phyloP scores from a whole-genome alignment of 37 sponge, comb jelly and placozoan species.

The Corticium candelabrum region DNA sequence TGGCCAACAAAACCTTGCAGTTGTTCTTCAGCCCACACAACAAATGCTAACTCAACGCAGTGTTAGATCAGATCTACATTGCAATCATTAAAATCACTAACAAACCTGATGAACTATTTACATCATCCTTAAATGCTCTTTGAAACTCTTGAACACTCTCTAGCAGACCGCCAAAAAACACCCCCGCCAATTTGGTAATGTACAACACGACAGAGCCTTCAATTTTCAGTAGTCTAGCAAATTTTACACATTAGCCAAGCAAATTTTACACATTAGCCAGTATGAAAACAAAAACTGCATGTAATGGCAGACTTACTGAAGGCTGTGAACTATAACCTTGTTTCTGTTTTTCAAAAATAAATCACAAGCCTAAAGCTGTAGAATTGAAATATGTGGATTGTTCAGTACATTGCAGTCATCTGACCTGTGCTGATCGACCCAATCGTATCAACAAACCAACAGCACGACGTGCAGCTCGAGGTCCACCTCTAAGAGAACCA shows the following conservation, averaged over 20 bases:
- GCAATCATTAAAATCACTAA: no score
- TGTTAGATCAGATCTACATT: no score
- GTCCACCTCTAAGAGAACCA: constrained; percentile 68
- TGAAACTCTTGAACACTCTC: constrained; percentile 70
- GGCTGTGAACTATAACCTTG: constrained; percentile 44
- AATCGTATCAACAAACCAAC: constrained; percentile 54
- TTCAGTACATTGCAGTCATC: background rate
- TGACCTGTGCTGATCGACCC: constrained; percentile 48
- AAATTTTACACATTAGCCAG: background rate
- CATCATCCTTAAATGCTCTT: constrained; percentile 42
- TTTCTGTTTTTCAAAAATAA: constrained; percentile 72
- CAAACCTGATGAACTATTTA: constrained; percentile 7
- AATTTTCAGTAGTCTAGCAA: constrained; percentile 47
- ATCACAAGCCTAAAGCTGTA: constrained; percentile 54
- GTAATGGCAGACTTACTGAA: background rate
- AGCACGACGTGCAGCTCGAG: constrained; percentile 68
- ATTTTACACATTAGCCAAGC: background rate
- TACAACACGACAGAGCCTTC: constrained; percentile 80
- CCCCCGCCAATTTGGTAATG: constrained; percentile 57
- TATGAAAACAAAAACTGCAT: background rate
- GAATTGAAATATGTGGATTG: background rate
- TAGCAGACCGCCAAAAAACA: constrained; percentile 60
- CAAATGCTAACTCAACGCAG: constrained; percentile 72
- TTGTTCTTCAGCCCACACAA: constrained; percentile 74
- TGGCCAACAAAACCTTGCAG: constrained; percentile 40